Evolutionary conservation across 2,113 vertebrate genomes (phyloP).

Genomic region (Aspidoscelis tigris): DNA sequence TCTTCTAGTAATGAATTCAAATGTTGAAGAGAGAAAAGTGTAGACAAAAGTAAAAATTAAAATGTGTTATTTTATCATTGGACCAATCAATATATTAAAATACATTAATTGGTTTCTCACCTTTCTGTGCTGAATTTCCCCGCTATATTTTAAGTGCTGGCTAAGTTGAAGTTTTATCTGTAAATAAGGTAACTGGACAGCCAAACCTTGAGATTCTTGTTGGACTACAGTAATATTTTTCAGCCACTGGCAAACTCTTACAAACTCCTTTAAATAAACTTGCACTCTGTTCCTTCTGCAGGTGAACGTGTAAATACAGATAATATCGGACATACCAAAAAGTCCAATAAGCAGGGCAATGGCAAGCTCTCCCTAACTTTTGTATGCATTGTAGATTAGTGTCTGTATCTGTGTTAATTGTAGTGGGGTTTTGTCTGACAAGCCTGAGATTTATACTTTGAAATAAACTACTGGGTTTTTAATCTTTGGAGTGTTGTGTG

Average conservation of each 20-base stretch:
- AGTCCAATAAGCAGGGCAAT: conserved; percentile 61
- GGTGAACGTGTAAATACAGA: conserved; percentile 74
- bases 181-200: conserved; percentile 73
- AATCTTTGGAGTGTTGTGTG: conserved; percentile 67
- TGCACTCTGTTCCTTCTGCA: conserved; percentile 58
- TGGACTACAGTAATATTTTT: conserved; percentile 68
- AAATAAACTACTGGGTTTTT: conserved; percentile 83
- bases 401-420: conserved; percentile 72
- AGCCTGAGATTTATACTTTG: conserved; percentile 83
- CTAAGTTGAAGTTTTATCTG: conserved; percentile 56
- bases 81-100: conserved; percentile 51
- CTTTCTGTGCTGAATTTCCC: conserved; percentile 54
- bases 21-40: conserved; percentile 23
- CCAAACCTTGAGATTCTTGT: conserved; percentile 61
- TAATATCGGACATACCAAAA: conserved; percentile 59
- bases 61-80: conserved; percentile 34
- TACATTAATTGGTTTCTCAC: conserved; percentile 55
- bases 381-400: conserved; percentile 73
- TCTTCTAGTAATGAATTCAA: conserved; percentile 38
- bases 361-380: conserved; percentile 69
- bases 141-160: conserved; percentile 63
- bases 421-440: conserved; percentile 77
- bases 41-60: conserved; percentile 33
- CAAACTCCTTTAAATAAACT: conserved; percentile 67
- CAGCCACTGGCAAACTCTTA: conserved; percentile 58